A percentile compares a stretch with the other conserved stretches of the same genome.
Evolutionary conservation across 2,797 vertebrate species (phyloP).

Genomic region (Cirrhinus mrigala): DNA sequence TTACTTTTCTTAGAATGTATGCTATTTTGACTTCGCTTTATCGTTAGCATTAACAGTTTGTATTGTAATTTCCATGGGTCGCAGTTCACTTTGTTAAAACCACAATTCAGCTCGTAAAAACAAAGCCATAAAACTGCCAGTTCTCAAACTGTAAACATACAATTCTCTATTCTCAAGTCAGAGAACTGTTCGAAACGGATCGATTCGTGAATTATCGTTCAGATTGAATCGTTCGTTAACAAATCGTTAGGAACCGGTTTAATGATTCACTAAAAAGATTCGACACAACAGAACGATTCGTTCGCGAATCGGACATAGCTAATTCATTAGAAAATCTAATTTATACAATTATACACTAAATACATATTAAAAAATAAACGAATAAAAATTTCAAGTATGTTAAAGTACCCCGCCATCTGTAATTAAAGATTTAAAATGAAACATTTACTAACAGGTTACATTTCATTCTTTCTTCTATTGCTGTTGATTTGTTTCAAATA

Average conservation of each 20-base stretch:
- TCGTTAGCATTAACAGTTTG: not conserved
- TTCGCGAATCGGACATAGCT: not conserved
- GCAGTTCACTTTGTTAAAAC: not conserved
- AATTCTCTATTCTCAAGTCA: not conserved
- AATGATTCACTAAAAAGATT: not conserved
- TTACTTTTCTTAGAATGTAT: not conserved
- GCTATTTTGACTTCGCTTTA: not conserved
- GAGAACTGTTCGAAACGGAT: not conserved
- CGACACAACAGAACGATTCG: not conserved
- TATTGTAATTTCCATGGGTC: not conserved
- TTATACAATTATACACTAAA: not conserved
- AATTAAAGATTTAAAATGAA: not conserved
- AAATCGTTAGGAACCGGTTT: not conserved
- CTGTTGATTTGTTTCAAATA: not conserved
- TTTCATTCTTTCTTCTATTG: not conserved
- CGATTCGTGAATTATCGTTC: not conserved
- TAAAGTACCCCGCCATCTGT: fast-evolving
- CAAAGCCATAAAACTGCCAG: not conserved
- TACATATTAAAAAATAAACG: not conserved
- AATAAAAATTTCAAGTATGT: not conserved
- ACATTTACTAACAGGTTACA: not conserved
- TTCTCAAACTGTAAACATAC: not conserved
- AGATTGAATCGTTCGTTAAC: not conserved
- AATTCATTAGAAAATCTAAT: not conserved
- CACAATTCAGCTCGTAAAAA: not conserved